Conservation (phyloP, 2,113 vertebrate genomes). For the Catharus fuscescens region DNA sequence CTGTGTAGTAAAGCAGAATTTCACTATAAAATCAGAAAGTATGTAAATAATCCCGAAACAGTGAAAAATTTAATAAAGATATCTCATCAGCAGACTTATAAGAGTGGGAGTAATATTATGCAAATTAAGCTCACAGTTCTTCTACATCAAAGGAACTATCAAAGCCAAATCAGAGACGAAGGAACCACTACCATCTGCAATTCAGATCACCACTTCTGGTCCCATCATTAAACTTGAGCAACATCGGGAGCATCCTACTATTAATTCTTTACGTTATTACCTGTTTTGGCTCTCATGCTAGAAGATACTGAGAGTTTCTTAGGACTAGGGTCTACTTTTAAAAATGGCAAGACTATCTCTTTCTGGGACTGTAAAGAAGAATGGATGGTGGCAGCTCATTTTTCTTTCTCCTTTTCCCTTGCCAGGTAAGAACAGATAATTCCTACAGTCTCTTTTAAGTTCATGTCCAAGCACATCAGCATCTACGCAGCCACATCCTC, state of each 20-base stretch:
- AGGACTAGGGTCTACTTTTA: background rate
- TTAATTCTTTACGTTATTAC: background rate
- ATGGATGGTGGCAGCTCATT: background rate
- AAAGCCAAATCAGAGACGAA: constrained; percentile 35
- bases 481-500: background rate
- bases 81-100: constrained; percentile 18
- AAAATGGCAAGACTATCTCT: background rate
- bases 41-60: constrained; percentile 12
- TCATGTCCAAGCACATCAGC: background rate
- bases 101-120: constrained; percentile 44
- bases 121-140: constrained; percentile 40
- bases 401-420: background rate
- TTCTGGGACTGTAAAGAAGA: background rate
- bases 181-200: constrained; percentile 44
- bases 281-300: background rate
- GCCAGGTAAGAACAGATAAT: background rate
- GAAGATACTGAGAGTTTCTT: background rate
- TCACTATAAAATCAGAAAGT: constrained; percentile 40
- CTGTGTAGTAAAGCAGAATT: background rate
- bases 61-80: constrained; percentile 42
- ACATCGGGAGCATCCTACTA: background rate
- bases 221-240: background rate
- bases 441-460: background rate
- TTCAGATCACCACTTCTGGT: constrained; percentile 34
- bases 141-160: constrained; percentile 50